These are phyloP conservation scores for Eclectus roratus DNA, from an alignment of 2,113 vertebrate species.

Conservation along the genomic window DNA sequence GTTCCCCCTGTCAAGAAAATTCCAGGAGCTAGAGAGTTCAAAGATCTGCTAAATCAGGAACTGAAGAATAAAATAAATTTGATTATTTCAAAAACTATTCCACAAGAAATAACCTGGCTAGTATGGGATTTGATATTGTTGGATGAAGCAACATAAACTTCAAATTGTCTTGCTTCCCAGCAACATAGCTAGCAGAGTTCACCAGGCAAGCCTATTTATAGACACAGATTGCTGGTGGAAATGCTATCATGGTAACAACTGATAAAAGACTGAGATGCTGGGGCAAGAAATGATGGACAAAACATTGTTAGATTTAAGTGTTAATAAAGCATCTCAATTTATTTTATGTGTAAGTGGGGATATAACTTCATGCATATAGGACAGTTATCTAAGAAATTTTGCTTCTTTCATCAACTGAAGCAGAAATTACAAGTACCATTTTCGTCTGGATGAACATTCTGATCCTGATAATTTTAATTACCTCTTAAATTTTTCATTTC, in stretches of 20 bases:
- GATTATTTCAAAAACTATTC: not conserved
- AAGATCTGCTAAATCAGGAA: not conserved
- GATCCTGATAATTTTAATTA: not conserved
- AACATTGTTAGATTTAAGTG: not conserved
- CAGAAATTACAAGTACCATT: not conserved
- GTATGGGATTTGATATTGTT: not conserved
- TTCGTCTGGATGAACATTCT: not conserved
- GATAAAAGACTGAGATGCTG: not conserved
- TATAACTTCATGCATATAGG: not conserved
- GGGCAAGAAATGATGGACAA: not conserved
- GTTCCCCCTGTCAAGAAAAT: not conserved
- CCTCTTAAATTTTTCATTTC: not conserved
- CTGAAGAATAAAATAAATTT: not conserved
- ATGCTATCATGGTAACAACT: not conserved
- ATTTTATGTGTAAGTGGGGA: not conserved
- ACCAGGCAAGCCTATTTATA: not conserved
- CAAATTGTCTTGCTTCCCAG: not conserved
- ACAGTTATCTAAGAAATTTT: not conserved
- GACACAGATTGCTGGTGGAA: not conserved
- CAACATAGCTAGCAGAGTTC: not conserved
- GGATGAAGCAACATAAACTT: not conserved
- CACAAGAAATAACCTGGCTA: not conserved
- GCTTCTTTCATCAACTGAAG: not conserved
- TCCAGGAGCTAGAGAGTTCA: not conserved
- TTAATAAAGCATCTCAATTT: not conserved